Evolutionary conservation across 1,140 invertebrate species (phyloP), one percentile per base, ranked within the genome.

Genomic region (Latrodectus geometricus): DNA sequence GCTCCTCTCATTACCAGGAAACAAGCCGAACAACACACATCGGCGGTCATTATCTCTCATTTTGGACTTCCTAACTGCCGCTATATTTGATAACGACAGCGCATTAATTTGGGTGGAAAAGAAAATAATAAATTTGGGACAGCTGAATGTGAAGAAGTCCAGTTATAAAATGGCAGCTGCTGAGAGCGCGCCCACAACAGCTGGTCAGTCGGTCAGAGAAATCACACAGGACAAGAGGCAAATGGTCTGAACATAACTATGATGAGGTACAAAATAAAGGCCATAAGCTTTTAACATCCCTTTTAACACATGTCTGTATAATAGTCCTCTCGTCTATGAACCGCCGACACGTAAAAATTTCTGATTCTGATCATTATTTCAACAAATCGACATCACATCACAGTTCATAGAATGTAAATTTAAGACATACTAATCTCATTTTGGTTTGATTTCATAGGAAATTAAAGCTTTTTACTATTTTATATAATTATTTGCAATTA

Each of bases 1-100:
- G 61, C 72, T 68, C 61, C 74, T 74, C 81, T 84, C 82, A 84
- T 84, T 84, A 84, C 52, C 21, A 20, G 12, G 74, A 9, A 70
- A 35, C n/a, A 5, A 48, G 56, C 23, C 52, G 72, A 84, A 84
- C 82, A 84, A 21, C 72, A 23, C 49, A 73, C 73, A 61, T 21
- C 15, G 68, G 82, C 68, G 73, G 76, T 76, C 72, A 83, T 83
- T 56, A 35, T 48, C 69, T 35, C 56, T 76, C 48, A 84, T 84
- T 83, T 83, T 20, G 56, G 70, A 74, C 65, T 72, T 69, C 49
- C 50, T 73, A 54, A 65, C 68, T 72, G 21, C 79, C 79, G 68
- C 12, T 35, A 84, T 70, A 84, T 76, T 76, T 52, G 73, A 54
- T 75, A 76, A 84, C 11, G 11, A 61, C 76, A 65, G 17, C 82